phyloP scores from a whole-genome alignment of 2,888 invertebrate species.

The Drosophila putrida region DNA sequence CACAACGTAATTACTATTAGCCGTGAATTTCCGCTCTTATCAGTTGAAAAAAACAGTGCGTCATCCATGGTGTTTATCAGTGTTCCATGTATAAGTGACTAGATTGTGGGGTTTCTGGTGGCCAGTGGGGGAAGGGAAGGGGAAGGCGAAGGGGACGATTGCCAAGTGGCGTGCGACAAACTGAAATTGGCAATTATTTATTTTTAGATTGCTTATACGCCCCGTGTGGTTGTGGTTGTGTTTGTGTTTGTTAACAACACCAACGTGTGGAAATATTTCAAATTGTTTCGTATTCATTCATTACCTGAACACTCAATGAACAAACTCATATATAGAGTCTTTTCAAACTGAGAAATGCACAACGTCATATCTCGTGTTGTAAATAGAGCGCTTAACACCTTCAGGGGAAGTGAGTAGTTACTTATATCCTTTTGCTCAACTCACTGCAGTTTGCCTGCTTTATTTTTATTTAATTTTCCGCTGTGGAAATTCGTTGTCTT shows the following conservation, averaged over 20 bases:
- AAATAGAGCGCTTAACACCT: slow-evolving; percentile 15
- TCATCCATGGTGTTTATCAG: slow-evolving; percentile 55
- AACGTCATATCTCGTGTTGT: slow-evolving; percentile 33
- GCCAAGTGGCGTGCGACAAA: slow-evolving; percentile 30
- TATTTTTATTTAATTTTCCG: slow-evolving; percentile 70
- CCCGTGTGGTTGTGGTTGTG: slow-evolving; percentile 19
- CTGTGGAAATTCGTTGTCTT: slow-evolving; percentile 47
- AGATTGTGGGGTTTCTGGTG: slow-evolving; percentile 8
- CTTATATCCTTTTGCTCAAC: slow-evolving; percentile 20
- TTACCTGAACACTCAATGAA: slow-evolving; percentile 39
- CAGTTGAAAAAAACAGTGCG: slow-evolving; percentile 53
- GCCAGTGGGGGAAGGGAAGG: background rate
- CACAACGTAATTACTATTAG: slow-evolving; percentile 63
- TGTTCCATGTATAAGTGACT: slow-evolving; percentile 16
- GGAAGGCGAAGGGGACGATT: background rate
- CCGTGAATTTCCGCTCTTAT: slow-evolving; percentile 60
- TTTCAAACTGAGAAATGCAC: slow-evolving; percentile 22
- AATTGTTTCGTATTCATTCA: slow-evolving; percentile 58
- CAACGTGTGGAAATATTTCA: slow-evolving; percentile 48
- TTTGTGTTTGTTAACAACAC: slow-evolving; percentile 11
- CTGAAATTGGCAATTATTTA: slow-evolving; percentile 58
- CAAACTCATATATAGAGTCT: slow-evolving; percentile 1
- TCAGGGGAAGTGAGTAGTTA: background rate
- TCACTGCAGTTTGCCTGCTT: slow-evolving; percentile 21
- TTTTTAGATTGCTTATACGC: slow-evolving; percentile 69